Percentiles rank a stretch among this genome's conserved stretches.
Evolutionary conservation across 2,888 invertebrate genomes (phyloP).

Genomic region (Papilio protenor): DNA sequence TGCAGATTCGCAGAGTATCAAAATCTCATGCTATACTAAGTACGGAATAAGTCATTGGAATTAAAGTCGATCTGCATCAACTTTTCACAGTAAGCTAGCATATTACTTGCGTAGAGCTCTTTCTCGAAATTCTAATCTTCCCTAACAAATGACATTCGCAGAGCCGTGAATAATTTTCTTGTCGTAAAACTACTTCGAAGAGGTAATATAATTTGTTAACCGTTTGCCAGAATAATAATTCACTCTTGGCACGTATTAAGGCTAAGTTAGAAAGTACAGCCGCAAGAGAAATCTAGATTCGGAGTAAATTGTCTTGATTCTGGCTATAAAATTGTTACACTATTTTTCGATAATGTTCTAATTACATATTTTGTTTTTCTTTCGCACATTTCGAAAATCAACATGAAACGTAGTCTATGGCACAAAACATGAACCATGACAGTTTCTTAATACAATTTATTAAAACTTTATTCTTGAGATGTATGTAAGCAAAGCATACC

Average conservation of each 20-base stretch:
- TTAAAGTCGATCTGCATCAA: not conserved
- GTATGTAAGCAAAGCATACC: not conserved
- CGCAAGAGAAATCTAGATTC: conserved; percentile 59
- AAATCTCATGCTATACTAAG: not conserved
- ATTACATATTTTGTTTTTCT: not conserved
- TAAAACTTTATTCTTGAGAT: not conserved
- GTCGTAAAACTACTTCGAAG: conserved; percentile 18
- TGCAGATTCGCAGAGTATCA: too few relatives aligned
- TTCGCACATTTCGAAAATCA: not conserved
- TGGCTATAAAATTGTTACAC: conserved; percentile 46
- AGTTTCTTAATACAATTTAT: not conserved
- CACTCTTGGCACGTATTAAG: conserved; percentile 55
- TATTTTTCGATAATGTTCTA: not conserved
- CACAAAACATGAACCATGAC: not conserved
- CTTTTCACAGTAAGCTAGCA: not conserved
- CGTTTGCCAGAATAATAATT: conserved; percentile 48
- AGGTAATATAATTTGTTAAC: conserved; percentile 48
- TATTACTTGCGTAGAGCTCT: not conserved
- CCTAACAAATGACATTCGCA: not conserved
- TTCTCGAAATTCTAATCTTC: conserved; percentile 6
- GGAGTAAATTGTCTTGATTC: conserved; percentile 55
- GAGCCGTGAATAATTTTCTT: conserved; percentile 26
- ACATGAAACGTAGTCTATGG: not conserved
- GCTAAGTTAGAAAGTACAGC: conserved; percentile 57
- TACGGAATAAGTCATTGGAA: not conserved